Percentiles rank a stretch among this genome's conserved stretches.
phyloP scores from a whole-genome alignment of 2,113 vertebrate genomes.

The Bos javanicus region DNA sequence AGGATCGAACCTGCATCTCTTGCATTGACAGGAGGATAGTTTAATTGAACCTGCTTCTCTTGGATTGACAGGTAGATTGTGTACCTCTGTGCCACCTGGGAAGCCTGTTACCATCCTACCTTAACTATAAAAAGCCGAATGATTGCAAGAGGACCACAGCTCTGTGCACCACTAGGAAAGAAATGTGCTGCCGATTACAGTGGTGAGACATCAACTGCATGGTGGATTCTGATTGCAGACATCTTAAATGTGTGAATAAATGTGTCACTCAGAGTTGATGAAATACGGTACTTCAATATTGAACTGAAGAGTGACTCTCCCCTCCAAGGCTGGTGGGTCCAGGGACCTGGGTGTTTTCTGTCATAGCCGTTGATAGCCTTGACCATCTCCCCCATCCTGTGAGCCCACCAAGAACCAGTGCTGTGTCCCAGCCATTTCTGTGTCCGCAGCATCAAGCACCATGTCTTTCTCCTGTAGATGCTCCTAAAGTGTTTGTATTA shows the following conservation, averaged over 20 bases:
- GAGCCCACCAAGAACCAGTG: not conserved
- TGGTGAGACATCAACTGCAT: not conserved
- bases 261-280: not conserved
- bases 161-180: not conserved
- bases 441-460: not conserved
- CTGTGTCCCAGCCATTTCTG: not conserved
- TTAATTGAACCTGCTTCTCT: not conserved
- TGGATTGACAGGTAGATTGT: not conserved
- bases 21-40: not conserved
- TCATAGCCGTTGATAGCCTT: not conserved
- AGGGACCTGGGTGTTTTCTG: not conserved
- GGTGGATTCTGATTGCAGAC: not conserved
- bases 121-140: not conserved
- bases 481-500: not conserved
- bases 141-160: not conserved
- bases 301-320: not conserved
- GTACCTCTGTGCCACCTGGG: not conserved
- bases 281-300: not conserved
- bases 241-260: not conserved
- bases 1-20: not conserved
- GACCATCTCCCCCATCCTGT: not conserved
- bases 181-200: not conserved
- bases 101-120: not conserved
- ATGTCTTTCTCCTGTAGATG: not conserved
- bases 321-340: not conserved